Evolutionary conservation across 64 coral and sea anemone genomes (phyloP).

Genomic region (Catalaphyllia jardinei): DNA sequence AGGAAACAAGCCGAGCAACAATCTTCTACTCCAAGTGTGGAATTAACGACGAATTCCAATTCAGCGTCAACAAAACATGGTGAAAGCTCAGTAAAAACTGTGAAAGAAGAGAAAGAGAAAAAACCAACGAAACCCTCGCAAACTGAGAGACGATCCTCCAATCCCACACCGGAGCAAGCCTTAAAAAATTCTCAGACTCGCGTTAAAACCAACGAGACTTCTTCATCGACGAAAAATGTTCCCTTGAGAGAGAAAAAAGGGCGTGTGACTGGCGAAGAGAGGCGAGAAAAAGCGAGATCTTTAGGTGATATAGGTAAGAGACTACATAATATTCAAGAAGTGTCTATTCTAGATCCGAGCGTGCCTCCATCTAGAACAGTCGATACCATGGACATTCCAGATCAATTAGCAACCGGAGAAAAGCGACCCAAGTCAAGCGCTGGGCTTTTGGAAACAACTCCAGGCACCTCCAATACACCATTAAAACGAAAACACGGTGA

Average conservation of each 20-base stretch:
- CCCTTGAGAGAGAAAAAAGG: slow-evolving; percentile 35
- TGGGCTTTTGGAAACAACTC: not conserved
- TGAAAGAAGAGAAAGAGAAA: not conserved
- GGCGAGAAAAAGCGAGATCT: slow-evolving; percentile 20
- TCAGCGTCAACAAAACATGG: not conserved
- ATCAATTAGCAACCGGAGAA: not conserved
- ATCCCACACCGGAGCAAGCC: not conserved
- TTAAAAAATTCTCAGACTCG: not conserved
- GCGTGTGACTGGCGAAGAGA: not conserved
- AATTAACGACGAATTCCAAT: not conserved
- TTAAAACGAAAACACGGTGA: not conserved
- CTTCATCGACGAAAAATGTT: not conserved
- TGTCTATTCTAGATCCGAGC: slow-evolving; percentile 40
- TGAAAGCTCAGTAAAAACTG: not conserved
- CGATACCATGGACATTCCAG: slow-evolving; percentile 37
- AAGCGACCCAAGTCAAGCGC: slow-evolving; percentile 26
- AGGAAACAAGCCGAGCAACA: not conserved
- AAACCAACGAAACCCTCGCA: not conserved
- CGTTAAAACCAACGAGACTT: not conserved
- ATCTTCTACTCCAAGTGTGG: not conserved
- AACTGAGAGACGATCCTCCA: not conserved
- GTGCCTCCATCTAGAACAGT: slow-evolving; percentile 41
- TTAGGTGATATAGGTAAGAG: slow-evolving; percentile 15
- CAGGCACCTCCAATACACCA: not conserved
- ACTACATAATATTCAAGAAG: slow-evolving; percentile 20